Conservation (phyloP, 2,113 vertebrate genomes). For the Lophotis ruficrista region DNA sequence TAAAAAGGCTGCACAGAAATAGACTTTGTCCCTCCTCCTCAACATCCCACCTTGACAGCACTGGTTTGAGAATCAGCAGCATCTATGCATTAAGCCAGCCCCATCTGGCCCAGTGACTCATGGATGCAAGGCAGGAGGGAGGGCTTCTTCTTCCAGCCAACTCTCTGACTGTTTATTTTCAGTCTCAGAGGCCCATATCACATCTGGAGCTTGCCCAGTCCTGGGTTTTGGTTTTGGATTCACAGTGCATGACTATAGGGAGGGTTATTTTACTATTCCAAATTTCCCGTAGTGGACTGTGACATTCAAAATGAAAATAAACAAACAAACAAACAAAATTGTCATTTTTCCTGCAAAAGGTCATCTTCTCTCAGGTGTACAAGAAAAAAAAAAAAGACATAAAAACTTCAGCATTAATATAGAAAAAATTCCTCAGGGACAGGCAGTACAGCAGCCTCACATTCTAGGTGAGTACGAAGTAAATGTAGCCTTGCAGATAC, state of each 20-base stretch:
- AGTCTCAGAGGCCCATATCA: background rate
- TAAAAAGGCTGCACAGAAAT: background rate
- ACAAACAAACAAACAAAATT: background rate
- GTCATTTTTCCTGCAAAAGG: background rate
- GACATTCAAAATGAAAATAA: background rate
- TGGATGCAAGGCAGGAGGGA: background rate
- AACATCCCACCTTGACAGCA: background rate
- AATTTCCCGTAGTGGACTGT: background rate
- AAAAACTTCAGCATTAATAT: background rate
- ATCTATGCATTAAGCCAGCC: background rate
- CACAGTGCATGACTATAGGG: background rate
- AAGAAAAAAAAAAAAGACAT: background rate
- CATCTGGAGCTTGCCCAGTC: background rate
- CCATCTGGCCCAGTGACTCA: background rate
- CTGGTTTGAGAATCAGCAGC: background rate
- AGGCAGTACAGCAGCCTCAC: background rate
- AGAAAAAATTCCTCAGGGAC: background rate
- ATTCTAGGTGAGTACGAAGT: background rate
- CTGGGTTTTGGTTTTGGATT: constrained; percentile 40
- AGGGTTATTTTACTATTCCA: background rate
- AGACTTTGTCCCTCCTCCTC: background rate
- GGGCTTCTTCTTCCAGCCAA: background rate
- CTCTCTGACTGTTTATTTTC: constrained; percentile 14
- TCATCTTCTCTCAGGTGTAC: background rate
- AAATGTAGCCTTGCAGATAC: background rate